Conservation (phyloP, 2,888 invertebrate genomes). For the Andrena camellia region DNA sequence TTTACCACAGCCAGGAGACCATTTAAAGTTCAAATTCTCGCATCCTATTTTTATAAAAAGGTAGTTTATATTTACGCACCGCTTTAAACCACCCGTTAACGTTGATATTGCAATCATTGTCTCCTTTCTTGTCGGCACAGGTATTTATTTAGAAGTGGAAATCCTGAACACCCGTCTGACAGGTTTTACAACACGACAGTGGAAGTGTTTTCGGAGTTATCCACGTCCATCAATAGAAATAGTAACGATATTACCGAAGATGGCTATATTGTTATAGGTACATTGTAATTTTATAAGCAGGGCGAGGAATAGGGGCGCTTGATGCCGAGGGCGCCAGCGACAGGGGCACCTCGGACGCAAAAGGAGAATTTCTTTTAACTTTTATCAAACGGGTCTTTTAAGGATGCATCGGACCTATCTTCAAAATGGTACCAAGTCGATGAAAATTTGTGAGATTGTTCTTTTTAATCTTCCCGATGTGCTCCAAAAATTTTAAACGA, state of each 20-base stretch:
- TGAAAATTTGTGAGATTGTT: no score
- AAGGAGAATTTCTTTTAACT: no score
- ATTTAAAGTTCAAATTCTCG: conserved; percentile 92
- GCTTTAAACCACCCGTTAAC: background rate
- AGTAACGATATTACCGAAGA: conserved; percentile 88
- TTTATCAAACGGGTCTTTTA: no score
- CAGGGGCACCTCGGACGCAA: no score
- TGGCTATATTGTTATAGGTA: conserved; percentile 90
- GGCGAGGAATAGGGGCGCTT: no score
- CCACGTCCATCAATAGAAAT: conserved; percentile 85
- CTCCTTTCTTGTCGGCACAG: conserved; percentile 85
- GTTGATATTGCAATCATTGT: background rate
- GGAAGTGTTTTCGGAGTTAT: conserved; percentile 89
- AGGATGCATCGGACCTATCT: no score
- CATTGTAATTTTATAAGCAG: background rate
- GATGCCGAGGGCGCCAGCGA: no score
- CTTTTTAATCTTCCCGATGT: no score
- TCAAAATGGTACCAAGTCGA: no score
- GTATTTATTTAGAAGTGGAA: conserved; percentile 94
- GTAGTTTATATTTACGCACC: conserved; percentile 84
- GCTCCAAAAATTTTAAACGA: no score
- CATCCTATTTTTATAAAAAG: conserved; percentile 90
- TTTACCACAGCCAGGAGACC: conserved; percentile 93
- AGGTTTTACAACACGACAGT: conserved; percentile 94
- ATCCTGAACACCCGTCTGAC: conserved; percentile 95